Base-by-base conservation (phyloP, 2,113 vertebrate species). In the Bettongia penicillata region DNA sequence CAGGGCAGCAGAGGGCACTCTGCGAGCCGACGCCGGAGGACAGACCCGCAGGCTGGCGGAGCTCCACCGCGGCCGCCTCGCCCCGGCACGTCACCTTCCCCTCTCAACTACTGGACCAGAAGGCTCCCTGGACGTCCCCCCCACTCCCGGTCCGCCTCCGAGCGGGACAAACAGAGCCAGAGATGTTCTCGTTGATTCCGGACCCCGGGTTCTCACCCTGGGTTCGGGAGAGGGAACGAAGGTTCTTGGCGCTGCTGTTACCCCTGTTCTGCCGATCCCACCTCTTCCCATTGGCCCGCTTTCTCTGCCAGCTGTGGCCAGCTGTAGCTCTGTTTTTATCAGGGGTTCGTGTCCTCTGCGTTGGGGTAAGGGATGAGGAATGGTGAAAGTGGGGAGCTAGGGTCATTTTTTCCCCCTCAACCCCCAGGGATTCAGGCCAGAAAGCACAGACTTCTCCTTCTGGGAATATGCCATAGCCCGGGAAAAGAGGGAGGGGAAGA, bases 41-140 rank as follows among this genome's bases (percentile, higher is more conserved):
- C 19, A 0, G 19, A 8, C 16, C n/a, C 0, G 19, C n/a, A 8
- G 7, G 1, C 43, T 43, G n/a, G 19, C 19, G 16, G 68, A 43
- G 68, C 19, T 23, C 28, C 57, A 31, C 57, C 31, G 28, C 5
- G 37, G 57, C 68, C 6, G 16, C 68, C 37, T 84, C 2, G 16
- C 31, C 37, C 37, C 77, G 0, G 26, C 0, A 12, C 3, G 49
- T n/a, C 23, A 0, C 2, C 9, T 52, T 55, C 92, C 94, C 77
- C 47, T 25, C 19, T 84, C 61, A n/a, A 77, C 37, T n/a, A 77
- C 19, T 77, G 61, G 61, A n/a, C 16, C 37, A n/a, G 14, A n/a
- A 37, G 19, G 61, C 61, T n/a, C 31, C 11, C 28, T 4, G 57
- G 57, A 68, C 57, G 28, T 55, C 55, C 55, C 53, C 14, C 16